Conservation (phyloP, 2,113 vertebrate genomes). For the Dunckerocampus dactyliophorus region DNA sequence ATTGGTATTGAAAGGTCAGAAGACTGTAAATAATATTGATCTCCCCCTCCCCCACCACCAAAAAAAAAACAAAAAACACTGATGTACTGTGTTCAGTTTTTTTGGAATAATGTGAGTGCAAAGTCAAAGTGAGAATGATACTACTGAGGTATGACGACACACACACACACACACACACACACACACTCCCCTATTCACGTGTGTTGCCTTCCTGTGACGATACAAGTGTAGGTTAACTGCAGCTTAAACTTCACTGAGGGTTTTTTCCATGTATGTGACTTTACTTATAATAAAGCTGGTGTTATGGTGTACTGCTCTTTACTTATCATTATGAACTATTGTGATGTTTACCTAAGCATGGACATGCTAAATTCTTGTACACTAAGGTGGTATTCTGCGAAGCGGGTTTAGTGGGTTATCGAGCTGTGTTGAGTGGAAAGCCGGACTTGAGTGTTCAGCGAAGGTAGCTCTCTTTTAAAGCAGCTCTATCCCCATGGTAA, state of each 20-base stretch:
- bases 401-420: no score
- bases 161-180: neutral
- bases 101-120: neutral
- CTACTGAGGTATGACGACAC: neutral
- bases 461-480: no score
- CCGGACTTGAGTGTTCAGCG: no score
- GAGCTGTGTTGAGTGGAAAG: no score
- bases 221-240: neutral
- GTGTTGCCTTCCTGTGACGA: neutral
- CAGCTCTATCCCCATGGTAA: no score
- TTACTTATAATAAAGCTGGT: constrained; percentile 5
- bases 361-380: no score
- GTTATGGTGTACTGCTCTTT: neutral
- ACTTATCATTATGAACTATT: no score
- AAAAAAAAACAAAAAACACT: neutral
- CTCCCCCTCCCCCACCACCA: neutral
- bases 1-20: neutral
- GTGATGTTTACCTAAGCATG: no score
- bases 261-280: neutral
- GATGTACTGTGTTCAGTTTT: neutral
- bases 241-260: neutral
- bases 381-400: no score
- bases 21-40: constrained; percentile 3
- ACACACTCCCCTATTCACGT: neutral
- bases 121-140: neutral